Evolutionary conservation across 2,797 vertebrate genomes (phyloP), one percentile per base, ranked within the genome.

Genomic region (Eulemur rubriventer): DNA sequence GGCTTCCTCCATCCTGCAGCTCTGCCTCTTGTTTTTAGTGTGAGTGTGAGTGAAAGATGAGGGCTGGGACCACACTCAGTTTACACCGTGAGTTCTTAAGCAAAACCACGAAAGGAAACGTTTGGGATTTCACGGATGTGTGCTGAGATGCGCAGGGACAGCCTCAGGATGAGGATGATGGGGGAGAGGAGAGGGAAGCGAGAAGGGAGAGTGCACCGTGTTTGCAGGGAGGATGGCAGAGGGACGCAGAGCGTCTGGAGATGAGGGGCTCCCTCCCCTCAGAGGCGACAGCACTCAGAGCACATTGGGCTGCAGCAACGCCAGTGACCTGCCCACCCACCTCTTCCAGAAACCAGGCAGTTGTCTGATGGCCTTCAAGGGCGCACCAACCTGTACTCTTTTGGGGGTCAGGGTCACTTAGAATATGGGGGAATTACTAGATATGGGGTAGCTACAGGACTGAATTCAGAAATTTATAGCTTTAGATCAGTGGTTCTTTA

Each of bases 201-300:
- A 2, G 0, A 0, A 75, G 24, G 5, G 52, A 82, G 26, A 67
- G 28, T 30, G 18, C 16, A 4, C 22, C 30, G 0, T 7, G 11
- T 80, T 52, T 78, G 6, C 79, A 52, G 0, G 5, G 24, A 57
- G 35, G 30, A 24, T 12, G 43, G 85, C 75, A 38, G 73, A 14
- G 26, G 28, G 41, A 33, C 10, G 33, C 33, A 35, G 67, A 43
- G 38, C 10, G 7, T 22, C 48, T 0, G 1, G 16, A 65, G 11
- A 2, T 1, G 17, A 78, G 55, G 50, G n/a, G 9, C 4, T 4
- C 14, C 43, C 20, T 6, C 10, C 33, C 22, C 41, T 48, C 22
- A 59, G 26, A 75, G 55, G 18, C 0, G 0, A 35, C 24, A 38
- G 35, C 35, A 7, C 1, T 11, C 10, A 5, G 30, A 43, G 26